phyloP scores from a whole-genome alignment of 2,888 invertebrate species.

The Alloplasta piceator region DNA sequence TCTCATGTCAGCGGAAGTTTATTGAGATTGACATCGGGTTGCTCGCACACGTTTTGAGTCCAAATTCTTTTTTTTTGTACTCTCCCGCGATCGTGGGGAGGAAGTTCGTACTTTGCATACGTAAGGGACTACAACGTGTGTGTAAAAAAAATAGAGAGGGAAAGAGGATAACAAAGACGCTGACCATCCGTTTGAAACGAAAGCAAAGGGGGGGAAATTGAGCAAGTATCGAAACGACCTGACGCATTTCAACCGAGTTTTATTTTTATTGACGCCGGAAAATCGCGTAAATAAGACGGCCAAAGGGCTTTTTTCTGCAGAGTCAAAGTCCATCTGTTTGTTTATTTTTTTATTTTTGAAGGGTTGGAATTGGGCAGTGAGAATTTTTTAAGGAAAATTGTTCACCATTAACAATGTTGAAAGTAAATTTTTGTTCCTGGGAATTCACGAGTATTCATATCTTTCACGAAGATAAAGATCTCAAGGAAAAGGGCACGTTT shows the following conservation, averaged over 20 bases:
- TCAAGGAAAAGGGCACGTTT: not conserved
- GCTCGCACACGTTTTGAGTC: not conserved
- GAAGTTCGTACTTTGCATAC: constrained; percentile 61
- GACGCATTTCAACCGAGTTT: constrained; percentile 48
- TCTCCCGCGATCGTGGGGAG: constrained; percentile 27
- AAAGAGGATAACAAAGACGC: constrained; percentile 41
- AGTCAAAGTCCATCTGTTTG: not conserved
- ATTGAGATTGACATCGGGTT: constrained; percentile 54
- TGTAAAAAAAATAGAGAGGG: not conserved
- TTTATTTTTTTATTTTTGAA: not conserved
- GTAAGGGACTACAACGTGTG: constrained; percentile 38
- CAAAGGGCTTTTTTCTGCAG: not conserved
- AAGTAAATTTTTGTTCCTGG: not conserved
- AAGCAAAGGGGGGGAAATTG: constrained; percentile 6
- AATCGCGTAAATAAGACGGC: not conserved
- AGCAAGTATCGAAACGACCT: constrained; percentile 52
- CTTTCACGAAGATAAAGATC: not conserved
- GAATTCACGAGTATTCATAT: not conserved
- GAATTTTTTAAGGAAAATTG: not conserved
- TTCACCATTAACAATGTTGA: too few species aligned
- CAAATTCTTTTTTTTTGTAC: not conserved
- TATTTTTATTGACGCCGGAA: constrained; percentile 52
- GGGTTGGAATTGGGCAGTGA: not conserved
- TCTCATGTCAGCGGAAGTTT: constrained; percentile 45
- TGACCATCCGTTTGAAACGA: constrained; percentile 42